A percentile compares a stretch with the other conserved stretches of the same genome.
Evolutionary conservation across 2,888 invertebrate species (phyloP).

Genomic region (Beris chalybata): DNA sequence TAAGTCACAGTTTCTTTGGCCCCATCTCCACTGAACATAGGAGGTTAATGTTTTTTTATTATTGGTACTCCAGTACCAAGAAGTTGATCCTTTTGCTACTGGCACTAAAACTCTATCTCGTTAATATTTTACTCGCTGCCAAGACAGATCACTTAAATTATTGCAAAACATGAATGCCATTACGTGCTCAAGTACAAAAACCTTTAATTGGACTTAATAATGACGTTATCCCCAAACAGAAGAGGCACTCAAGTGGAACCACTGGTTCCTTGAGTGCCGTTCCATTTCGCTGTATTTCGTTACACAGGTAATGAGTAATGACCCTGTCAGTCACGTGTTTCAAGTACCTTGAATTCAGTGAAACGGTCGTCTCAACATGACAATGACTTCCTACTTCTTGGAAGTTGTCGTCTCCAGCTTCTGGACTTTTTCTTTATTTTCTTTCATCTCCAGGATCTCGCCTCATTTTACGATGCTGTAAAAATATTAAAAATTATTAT

Average conservation of each 20-base stretch:
- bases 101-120: too few species aligned
- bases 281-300: neutral
- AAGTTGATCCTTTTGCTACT: too few species aligned
- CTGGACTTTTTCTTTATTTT: slow-evolving; percentile 5
- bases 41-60: too few species aligned
- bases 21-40: too few species aligned
- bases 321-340: neutral
- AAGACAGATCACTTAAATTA: neutral
- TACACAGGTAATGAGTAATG: slow-evolving; percentile 17
- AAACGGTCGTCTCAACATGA: slow-evolving; percentile 17
- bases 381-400: slow-evolving; percentile 24
- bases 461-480: slow-evolving; percentile 18
- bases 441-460: slow-evolving; percentile 6
- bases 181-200: slow-evolving; percentile 20
- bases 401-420: slow-evolving; percentile 5
- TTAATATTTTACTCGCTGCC: too few species aligned
- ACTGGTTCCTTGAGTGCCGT: slow-evolving; percentile 1
- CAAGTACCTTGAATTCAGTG: slow-evolving; percentile 5
- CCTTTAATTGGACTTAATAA: slow-evolving; percentile 22
- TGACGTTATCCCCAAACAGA: slow-evolving; percentile 10
- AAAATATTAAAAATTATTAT: slow-evolving; percentile 15
- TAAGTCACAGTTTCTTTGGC: too few species aligned
- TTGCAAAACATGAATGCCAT: slow-evolving; percentile 10
- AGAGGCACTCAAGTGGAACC: slow-evolving; percentile 7
- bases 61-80: too few species aligned